Conservation (phyloP, 1,140 invertebrate genomes). For the Anadara kagoshimensis region DNA sequence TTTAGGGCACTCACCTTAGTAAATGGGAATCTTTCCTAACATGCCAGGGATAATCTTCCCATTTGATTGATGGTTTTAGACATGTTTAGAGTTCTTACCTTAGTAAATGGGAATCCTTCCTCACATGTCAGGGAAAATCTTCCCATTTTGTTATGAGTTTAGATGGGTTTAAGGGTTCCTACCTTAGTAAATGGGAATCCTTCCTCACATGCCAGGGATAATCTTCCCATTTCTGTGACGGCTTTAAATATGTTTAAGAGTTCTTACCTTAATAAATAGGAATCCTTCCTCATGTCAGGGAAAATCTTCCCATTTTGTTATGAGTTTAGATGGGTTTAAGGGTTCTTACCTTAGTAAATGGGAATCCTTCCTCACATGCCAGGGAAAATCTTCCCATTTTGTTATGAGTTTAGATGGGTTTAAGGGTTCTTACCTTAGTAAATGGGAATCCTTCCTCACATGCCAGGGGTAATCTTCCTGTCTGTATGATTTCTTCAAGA, state of each 20-base stretch:
- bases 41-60: too few species aligned
- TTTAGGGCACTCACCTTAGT: not conserved
- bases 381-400: not conserved
- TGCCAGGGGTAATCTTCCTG: slow-evolving; percentile 88
- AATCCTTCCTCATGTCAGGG: not conserved
- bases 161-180: too few species aligned
- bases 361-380: not conserved
- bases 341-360: slow-evolving; percentile 2
- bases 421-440: slow-evolving; percentile 84
- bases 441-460: slow-evolving; percentile 77
- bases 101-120: too few species aligned
- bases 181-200: too few species aligned
- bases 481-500: slow-evolving; percentile 94
- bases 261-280: not conserved
- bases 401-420: not conserved
- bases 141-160: too few species aligned
- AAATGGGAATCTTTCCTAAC: too few species aligned
- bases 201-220: not conserved
- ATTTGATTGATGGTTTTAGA: too few species aligned
- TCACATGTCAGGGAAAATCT: too few species aligned
- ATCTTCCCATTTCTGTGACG: too few species aligned
- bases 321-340: not conserved
- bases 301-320: not conserved
- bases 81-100: too few species aligned
- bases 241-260: too few species aligned